Evolutionary conservation across 2,888 invertebrate species (phyloP), one percentile per base, ranked within the genome.

Genomic region (Venustoraphidia nigricollis): DNA sequence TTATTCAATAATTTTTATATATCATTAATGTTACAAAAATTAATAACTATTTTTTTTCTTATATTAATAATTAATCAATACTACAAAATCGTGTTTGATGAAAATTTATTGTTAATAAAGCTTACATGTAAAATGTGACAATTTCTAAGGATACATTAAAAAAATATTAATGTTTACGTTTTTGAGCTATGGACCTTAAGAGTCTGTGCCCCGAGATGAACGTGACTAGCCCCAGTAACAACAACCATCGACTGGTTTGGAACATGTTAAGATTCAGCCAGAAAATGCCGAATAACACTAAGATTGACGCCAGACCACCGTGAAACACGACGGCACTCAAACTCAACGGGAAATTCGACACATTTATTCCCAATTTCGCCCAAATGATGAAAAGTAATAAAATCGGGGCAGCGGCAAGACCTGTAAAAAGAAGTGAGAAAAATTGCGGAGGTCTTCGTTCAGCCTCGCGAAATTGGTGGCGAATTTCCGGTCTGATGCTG

Each of bases 231-330:
- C 83, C 93, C 48, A 97, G 73, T 51, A 88, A 81, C 55, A 87
- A 71, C 58, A 98, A 75, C 71, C 90, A 92, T 57, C 91, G 85
- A 58, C 94, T 72, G 13, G 97, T 95, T 55, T 85, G 81, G 73
- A 98, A 98, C 97, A 98, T 98, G 62, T 92, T 83, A 58, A 97
- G 72, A 62, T 83, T 76, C 57, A 93, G 69, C 95, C 96, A 98
- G 72, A 98, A 93, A 59, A 86, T 67, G 47, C 79, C 82, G 71
- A 95, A 97, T 48, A 98, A 76, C 0, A 73, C 75, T 60, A 97
- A 83, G 49, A 95, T 92, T 34, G 76, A 88, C 64, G 83, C 91
- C 39, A 97, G 76, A 50, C 94, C 89, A 3, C 82, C 56, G 66
- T 97, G 97, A 73, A 98, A 98, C 39, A 86, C 75, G 43, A 94